Conservation (phyloP, 2,888 invertebrate species). For the Tuta absoluta region DNA sequence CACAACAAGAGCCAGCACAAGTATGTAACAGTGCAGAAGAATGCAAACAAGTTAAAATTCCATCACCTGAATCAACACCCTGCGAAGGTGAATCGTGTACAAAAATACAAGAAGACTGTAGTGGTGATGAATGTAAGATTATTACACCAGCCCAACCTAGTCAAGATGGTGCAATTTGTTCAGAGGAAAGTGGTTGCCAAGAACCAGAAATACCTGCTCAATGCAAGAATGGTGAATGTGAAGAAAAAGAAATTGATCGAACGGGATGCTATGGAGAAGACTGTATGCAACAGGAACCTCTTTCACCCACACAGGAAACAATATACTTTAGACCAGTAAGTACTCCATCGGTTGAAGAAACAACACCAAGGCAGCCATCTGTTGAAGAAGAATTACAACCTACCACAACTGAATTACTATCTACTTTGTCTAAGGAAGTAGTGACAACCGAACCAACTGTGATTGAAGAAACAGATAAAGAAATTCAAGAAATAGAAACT, state of each 20-base stretch:
- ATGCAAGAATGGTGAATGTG: slow-evolving; percentile 57
- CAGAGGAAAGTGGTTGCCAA: slow-evolving; percentile 43
- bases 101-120: slow-evolving; percentile 11
- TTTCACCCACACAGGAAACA: slow-evolving; percentile 20
- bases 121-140: slow-evolving; percentile 14
- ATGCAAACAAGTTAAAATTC: slow-evolving; percentile 28
- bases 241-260: slow-evolving; percentile 49
- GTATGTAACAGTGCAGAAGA: slow-evolving; percentile 29
- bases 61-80: slow-evolving; percentile 21
- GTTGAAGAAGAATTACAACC: slow-evolving; percentile 11
- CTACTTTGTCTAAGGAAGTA: not conserved
- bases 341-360: slow-evolving; percentile 5
- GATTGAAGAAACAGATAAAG: not conserved
- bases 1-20: slow-evolving; percentile 6
- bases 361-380: not conserved
- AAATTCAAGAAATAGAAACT: not conserved
- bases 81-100: slow-evolving; percentile 35
- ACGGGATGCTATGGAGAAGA: slow-evolving; percentile 47
- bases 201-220: slow-evolving; percentile 41
- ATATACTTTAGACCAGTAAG: not conserved
- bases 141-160: slow-evolving; percentile 10
- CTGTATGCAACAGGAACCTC: slow-evolving; percentile 41
- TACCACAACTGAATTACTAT: slow-evolving; percentile 5
- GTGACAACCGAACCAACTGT: slow-evolving; percentile 12
- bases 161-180: slow-evolving; percentile 37